Conservation (phyloP, 2,888 invertebrate species). For the Tinea semifulvella region DNA sequence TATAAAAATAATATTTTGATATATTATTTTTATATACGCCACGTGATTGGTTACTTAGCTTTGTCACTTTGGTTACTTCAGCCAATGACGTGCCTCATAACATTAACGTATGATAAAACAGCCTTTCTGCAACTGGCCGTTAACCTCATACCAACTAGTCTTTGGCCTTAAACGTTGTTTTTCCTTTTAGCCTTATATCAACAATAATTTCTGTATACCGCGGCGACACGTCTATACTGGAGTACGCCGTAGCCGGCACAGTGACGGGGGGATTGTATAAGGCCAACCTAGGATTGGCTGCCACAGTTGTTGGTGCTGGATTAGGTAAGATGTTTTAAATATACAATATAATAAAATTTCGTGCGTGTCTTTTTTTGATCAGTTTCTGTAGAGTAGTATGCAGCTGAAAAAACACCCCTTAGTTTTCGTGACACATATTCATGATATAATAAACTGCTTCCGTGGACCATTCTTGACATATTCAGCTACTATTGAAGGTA, state of each 20-base stretch:
- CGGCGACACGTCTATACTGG: slow-evolving; percentile 71
- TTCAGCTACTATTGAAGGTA: not conserved
- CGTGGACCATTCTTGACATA: not conserved
- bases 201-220: slow-evolving; percentile 73
- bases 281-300: slow-evolving; percentile 72
- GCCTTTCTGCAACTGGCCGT: too few species aligned
- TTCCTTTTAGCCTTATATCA: slow-evolving; percentile 66
- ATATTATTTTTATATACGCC: too few species aligned
- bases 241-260: slow-evolving; percentile 72
- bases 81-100: too few species aligned
- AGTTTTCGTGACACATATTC: not conserved
- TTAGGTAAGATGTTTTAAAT: slow-evolving; percentile 56
- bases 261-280: slow-evolving; percentile 74
- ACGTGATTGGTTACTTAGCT: too few species aligned
- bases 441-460: not conserved
- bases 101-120: too few species aligned
- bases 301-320: slow-evolving; percentile 71
- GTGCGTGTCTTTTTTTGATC: not conserved
- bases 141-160: too few species aligned
- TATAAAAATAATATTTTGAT: too few species aligned
- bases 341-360: not conserved
- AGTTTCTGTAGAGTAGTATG: not conserved
- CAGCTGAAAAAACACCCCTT: not conserved
- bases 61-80: too few species aligned
- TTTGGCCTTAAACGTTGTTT: too few species aligned